Base-by-base conservation (phyloP, 92 coral and sea anemone species). In the Plumapathes pennacea region DNA sequence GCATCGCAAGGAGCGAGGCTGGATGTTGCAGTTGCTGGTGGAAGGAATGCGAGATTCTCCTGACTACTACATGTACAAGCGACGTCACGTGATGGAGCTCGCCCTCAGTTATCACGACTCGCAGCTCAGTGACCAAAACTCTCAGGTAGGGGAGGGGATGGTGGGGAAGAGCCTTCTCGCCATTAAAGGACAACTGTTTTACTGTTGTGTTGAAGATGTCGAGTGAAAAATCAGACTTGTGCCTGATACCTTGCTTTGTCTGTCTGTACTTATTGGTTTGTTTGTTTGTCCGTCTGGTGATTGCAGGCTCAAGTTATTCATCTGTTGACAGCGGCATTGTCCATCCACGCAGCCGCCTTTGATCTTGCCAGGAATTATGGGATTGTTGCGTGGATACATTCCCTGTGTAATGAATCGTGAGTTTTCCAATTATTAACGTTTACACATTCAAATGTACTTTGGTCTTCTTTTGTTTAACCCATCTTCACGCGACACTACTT, bases 61-160 rank as follows among this genome's bases (percentile, higher is more conserved):
- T 9, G 98, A 92, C 68, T 92, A 92, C 65, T 88, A 92, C 81
- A 46, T 84, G n/a, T 88, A 78, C 71, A 84, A 88, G 60, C 84
- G 75, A 25, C 83, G 88, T 72, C 96, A 88, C 76, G 94, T 80
- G 54, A 71, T 85, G 38, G 96, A 88, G 57, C 80, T 84, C 29
- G 84, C 89, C 17, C 69, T 88, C 45, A 88, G 87, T 54, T 82
- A 59, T 39, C 85, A 92, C 27, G 82, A 84, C 64, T 92, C 89
- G 3, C 83, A 69, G 38, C 47, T 81, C 33, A 83, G 90, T 51
- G 98, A 89, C 34, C 88, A 76, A 31, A 81, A 54, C 39, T 77
- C 96, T 6, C 96, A 80, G 59, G 95, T 86, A n/a, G n/a, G n/a
- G n/a, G n/a, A n/a, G n/a, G n/a, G n/a, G n/a, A n/a, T n/a, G n/a